Percentiles rank a stretch among this genome's conserved stretches.
Evolutionary conservation across 2,797 vertebrate genomes (phyloP).

Genomic region (Squalus acanthias): DNA sequence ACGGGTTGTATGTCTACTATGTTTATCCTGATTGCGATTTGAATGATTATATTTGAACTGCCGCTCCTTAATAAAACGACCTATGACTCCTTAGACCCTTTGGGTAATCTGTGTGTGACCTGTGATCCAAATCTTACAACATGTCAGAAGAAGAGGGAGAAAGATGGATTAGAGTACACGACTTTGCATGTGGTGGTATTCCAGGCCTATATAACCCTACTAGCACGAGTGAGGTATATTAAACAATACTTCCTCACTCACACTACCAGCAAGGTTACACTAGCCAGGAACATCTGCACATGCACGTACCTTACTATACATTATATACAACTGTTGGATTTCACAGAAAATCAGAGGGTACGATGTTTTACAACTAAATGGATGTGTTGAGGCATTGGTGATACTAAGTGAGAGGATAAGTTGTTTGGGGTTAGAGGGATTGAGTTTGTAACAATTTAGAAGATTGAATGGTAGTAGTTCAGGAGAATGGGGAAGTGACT

Average conservation of each 20-base stretch:
- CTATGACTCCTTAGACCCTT: no score
- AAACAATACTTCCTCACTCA: background rate
- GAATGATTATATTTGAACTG: no score
- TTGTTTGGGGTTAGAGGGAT: background rate
- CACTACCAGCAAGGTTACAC: background rate
- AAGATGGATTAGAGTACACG: background rate
- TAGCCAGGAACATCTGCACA: background rate
- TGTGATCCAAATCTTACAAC: no score
- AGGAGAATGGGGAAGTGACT: background rate
- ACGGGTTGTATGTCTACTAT: no score
- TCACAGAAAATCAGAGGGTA: background rate
- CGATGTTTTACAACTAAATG: background rate
- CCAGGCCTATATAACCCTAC: background rate
- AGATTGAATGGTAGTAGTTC: background rate
- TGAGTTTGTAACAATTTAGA: background rate
- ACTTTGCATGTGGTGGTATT: background rate
- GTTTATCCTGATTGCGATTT: no score
- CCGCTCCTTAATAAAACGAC: no score
- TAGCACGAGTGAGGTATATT: background rate
- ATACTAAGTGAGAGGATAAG: no score
- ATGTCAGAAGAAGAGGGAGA: background rate
- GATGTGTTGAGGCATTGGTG: background rate
- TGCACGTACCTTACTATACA: background rate
- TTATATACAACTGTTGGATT: background rate
- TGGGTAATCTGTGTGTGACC: no score